These are phyloP conservation scores for Sciaenops ocellatus DNA, from an alignment of 2,797 vertebrate genomes.

Conservation along the genomic window DNA sequence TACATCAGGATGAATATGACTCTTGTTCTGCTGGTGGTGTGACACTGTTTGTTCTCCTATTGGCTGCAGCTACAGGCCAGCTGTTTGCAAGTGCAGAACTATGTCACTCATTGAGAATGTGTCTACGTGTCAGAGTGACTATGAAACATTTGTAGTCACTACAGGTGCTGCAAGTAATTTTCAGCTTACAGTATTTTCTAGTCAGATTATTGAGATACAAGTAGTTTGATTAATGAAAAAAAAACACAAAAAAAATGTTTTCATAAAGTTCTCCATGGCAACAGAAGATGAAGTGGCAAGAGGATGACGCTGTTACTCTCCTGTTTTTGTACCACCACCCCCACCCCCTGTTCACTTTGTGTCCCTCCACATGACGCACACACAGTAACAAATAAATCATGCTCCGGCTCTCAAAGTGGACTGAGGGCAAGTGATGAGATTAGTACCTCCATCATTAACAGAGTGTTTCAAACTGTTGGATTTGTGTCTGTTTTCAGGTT, in stretches of 20 bases:
- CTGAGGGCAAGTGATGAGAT: neutral
- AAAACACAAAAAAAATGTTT: constrained; percentile 17
- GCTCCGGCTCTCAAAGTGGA: neutral
- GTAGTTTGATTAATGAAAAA: constrained; percentile 20
- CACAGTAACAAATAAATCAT: neutral
- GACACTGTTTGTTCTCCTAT: constrained; percentile 17
- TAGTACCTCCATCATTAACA: neutral
- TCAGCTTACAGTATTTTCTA: neutral
- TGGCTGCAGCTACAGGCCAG: constrained; percentile 6
- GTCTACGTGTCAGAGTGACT: neutral
- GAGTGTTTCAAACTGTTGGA: neutral
- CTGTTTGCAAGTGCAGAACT: neutral
- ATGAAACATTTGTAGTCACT: neutral
- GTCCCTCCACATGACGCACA: constrained; percentile 30
- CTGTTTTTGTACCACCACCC: constrained; percentile 14
- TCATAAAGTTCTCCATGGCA: constrained; percentile 49
- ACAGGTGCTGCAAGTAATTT: neutral
- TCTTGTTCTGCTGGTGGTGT: constrained; percentile 33
- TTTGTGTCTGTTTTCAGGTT: neutral
- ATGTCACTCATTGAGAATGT: neutral
- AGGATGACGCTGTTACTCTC: constrained; percentile 19
- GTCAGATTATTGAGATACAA: neutral
- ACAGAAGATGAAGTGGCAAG: constrained; percentile 3
- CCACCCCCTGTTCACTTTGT: constrained; percentile 10
- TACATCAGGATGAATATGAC: constrained; percentile 21